Evolutionary conservation across 30 jellyfish, hydroid and myxozoan species (phyloP).

Genomic region (Pseudorhiza aurosa): DNA sequence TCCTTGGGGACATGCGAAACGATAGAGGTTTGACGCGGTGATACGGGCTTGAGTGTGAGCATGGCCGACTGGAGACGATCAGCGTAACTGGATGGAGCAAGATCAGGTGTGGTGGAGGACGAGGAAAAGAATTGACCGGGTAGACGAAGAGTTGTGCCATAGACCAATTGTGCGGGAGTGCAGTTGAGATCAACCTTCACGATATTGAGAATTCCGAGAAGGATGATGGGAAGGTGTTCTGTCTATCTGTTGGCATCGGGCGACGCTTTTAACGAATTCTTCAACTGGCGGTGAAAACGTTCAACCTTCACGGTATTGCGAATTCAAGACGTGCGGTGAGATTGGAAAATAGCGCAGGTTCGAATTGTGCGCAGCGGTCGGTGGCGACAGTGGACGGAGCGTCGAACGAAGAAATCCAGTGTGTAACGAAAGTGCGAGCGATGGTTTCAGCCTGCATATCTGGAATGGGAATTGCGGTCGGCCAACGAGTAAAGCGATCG

Average conservation of each 20-base stretch:
- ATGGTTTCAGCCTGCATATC: slow-evolving; percentile 37
- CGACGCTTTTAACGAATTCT: slow-evolving; percentile 9
- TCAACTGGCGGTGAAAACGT: slow-evolving; percentile 52
- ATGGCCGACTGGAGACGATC: slow-evolving; percentile 36
- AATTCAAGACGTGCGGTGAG: slow-evolving; percentile 13
- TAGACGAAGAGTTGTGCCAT: slow-evolving; percentile 29
- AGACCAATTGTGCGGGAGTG: slow-evolving; percentile 35
- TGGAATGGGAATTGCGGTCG: slow-evolving; percentile 43
- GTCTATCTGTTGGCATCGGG: slow-evolving; percentile 56
- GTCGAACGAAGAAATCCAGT: slow-evolving; percentile 50
- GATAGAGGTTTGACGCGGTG: slow-evolving; percentile 14
- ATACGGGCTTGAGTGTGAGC: slow-evolving; percentile 22
- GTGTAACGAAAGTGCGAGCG: slow-evolving; percentile 21
- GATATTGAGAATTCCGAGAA: slow-evolving; percentile 36
- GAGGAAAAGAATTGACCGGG: slow-evolving; percentile 31
- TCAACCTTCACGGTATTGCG: too few relatives aligned
- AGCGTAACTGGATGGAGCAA: slow-evolving; percentile 23
- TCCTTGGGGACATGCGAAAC: not conserved
- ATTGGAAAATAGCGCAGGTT: slow-evolving; percentile 10
- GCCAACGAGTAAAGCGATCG: slow-evolving; percentile 73
- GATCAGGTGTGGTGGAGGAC: not conserved
- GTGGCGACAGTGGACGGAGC: too few relatives aligned
- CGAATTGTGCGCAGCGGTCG: too few relatives aligned
- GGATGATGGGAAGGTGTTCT: slow-evolving; percentile 37
- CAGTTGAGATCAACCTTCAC: slow-evolving; percentile 17